These are phyloP conservation scores for Papilio glaucus DNA, from an alignment of 1,140 invertebrate species.

Conservation along the genomic window DNA sequence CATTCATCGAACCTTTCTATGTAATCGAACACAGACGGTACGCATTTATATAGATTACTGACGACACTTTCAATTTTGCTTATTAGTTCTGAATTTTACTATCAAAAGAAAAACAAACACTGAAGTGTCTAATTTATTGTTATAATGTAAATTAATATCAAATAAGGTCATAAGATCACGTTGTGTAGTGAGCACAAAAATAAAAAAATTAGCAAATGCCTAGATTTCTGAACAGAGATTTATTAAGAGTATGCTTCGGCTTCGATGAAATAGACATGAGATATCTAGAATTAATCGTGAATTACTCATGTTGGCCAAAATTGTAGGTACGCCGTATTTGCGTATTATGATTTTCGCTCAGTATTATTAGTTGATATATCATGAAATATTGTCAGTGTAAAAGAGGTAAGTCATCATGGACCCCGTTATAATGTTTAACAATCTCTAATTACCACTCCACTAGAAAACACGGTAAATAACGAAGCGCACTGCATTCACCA, in stretches of 20 bases:
- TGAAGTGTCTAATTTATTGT: constrained; percentile 1
- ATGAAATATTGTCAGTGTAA: constrained; percentile 38
- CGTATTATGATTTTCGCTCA: constrained; percentile 72
- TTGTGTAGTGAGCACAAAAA: background rate
- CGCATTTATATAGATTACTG: background rate
- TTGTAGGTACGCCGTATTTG: constrained; percentile 67
- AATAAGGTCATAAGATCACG: background rate
- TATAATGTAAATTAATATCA: background rate
- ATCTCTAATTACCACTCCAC: constrained; percentile 33
- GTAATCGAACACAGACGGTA: background rate
- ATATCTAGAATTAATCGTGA: constrained; percentile 48
- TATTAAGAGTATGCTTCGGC: constrained; percentile 22
- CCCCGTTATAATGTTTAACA: constrained; percentile 26
- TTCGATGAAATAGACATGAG: constrained; percentile 43
- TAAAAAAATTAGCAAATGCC: constrained; percentile 15
- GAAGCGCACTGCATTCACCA: background rate
- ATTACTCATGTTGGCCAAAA: constrained; percentile 78
- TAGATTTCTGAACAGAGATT: background rate
- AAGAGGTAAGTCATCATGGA: constrained; percentile 39
- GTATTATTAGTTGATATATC: constrained; percentile 73
- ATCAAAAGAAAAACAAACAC: background rate
- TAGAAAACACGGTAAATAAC: background rate
- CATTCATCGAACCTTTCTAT: background rate
- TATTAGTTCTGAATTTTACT: background rate
- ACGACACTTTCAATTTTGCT: constrained; percentile 1